Conservation (phyloP, 2,797 vertebrate genomes). For the Loriculus beryllinus region DNA sequence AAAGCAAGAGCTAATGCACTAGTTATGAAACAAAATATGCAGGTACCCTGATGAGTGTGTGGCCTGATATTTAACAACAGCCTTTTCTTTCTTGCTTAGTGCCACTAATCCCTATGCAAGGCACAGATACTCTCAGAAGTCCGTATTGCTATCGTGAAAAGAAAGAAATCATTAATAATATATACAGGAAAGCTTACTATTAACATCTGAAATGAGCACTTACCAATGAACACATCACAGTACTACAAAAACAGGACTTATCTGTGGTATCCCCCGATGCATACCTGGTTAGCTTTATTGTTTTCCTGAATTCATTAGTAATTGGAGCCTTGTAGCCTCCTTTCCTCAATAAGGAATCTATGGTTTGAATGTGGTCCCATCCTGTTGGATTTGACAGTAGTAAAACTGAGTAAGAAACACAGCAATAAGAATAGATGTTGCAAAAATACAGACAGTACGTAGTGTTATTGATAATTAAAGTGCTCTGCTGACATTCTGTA, state of each 20-base stretch:
- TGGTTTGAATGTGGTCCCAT: slow-evolving; percentile 99
- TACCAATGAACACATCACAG: not conserved
- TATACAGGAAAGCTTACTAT: not conserved
- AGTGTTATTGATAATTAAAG: not conserved
- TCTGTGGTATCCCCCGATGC: not conserved
- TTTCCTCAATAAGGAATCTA: slow-evolving; percentile 99
- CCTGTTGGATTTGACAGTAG: slow-evolving; percentile 77
- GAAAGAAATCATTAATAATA: not conserved
- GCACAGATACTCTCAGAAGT: not conserved
- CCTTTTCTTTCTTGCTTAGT: not conserved
- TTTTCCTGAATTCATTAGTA: slow-evolving; percentile 99
- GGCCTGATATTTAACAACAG: not conserved
- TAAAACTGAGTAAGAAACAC: slow-evolving; percentile 32
- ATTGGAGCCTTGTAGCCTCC: slow-evolving; percentile 99
- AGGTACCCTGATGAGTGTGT: fast-evolving
- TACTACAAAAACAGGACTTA: not conserved
- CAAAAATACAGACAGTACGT: not conserved
- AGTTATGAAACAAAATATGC: not conserved
- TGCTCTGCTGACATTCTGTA: not conserved
- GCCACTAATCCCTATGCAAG: not conserved
- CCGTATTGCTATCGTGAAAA: not conserved
- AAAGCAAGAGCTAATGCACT: not conserved
- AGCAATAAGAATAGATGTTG: not conserved
- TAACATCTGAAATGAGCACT: not conserved
- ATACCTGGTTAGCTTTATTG: slow-evolving; percentile 99